These are phyloP conservation scores for Lepus oiostolus DNA, from an alignment of 2,797 vertebrate genomes.

Conservation along the genomic window DNA sequence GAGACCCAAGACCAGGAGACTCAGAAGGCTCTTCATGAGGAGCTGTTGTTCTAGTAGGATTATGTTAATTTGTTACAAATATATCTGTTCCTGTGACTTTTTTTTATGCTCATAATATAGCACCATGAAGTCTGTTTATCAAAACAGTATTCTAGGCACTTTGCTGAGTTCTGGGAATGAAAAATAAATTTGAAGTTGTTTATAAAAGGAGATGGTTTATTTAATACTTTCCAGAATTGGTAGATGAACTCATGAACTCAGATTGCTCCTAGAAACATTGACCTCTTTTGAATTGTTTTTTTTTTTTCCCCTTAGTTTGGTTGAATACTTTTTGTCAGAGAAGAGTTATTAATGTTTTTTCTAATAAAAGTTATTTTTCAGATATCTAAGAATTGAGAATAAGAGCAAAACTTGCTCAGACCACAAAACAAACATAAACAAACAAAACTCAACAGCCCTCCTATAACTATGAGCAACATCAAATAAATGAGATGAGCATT, in stretches of 20 bases:
- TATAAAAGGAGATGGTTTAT: conserved; percentile 36
- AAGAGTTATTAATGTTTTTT: neutral
- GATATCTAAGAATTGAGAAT: conserved; percentile 7
- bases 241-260: conserved; percentile 29
- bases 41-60: neutral
- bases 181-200: conserved; percentile 43
- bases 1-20: neutral
- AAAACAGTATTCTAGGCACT: neutral
- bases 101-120: neutral
- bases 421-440: neutral
- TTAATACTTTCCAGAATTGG: neutral
- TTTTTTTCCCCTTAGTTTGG: neutral
- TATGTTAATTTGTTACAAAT: neutral
- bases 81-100: neutral
- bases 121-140: neutral
- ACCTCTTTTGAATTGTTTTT: neutral
- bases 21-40: neutral
- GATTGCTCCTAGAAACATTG: conserved; percentile 11
- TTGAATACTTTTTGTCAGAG: conserved; percentile 26
- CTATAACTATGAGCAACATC: neutral
- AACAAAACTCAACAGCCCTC: neutral
- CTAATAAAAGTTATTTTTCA: conserved; percentile 43
- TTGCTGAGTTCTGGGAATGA: neutral
- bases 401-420: conserved; percentile 41
- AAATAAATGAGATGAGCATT: neutral